A percentile compares a stretch with the other conserved stretches of the same genome.
These are phyloP conservation scores for Papilio xuthus DNA, from an alignment of 1,140 invertebrate species.

Conservation along the genomic window DNA sequence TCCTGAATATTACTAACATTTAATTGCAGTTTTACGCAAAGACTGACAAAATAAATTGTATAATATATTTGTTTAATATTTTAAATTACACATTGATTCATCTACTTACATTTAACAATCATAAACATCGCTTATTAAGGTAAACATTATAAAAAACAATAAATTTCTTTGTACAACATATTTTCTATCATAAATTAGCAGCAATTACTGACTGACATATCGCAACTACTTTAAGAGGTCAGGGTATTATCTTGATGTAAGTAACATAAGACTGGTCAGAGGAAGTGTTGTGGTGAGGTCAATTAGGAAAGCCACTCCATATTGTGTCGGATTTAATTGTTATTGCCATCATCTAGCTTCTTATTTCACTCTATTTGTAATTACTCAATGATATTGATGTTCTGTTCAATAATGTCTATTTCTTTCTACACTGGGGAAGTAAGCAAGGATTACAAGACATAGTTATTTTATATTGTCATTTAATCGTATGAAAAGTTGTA, in stretches of 20 bases:
- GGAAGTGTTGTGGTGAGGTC: background rate
- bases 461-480: no score
- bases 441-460: background rate
- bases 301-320: background rate
- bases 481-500: no score
- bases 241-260: background rate
- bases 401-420: background rate
- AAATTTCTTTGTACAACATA: no score
- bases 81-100: no score
- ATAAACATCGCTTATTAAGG: no score
- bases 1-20: no score
- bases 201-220: background rate
- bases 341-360: background rate
- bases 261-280: background rate
- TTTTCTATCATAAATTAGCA: no score
- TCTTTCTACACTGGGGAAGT: background rate
- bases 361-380: background rate
- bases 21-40: no score
- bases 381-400: background rate
- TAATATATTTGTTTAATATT: no score
- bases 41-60: no score
- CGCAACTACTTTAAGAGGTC: background rate
- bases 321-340: background rate
- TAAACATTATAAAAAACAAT: no score
- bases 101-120: no score